phyloP scores from a whole-genome alignment of 64 coral and sea anemone genomes.

The Montipora capricornis region DNA sequence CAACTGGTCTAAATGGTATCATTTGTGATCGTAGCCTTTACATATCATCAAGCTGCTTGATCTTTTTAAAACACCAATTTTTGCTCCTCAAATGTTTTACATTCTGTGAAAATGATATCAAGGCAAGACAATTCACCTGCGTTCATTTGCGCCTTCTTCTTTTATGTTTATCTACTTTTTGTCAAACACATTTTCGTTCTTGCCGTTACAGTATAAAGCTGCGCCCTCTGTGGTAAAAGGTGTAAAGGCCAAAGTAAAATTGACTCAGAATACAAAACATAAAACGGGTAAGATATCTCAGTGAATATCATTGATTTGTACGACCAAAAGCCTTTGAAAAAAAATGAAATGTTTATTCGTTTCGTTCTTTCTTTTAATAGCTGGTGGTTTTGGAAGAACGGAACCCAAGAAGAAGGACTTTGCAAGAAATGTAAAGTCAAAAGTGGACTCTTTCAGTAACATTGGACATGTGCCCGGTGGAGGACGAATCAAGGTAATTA shows the following conservation, averaged over 20 bases:
- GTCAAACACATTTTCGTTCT: neutral
- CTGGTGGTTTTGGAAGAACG: conserved; percentile 26
- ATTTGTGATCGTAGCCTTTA: too few relatives aligned
- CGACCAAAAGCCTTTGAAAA: too few relatives aligned
- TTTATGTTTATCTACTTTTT: neutral
- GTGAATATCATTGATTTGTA: neutral
- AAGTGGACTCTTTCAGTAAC: conserved; percentile 87
- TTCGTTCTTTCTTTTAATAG: conserved; percentile 16
- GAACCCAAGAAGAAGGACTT: conserved; percentile 71
- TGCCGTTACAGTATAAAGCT: neutral
- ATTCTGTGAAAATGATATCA: too few relatives aligned
- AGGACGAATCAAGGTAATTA: conserved; percentile 67
- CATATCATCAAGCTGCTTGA: too few relatives aligned
- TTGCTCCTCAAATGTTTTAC: too few relatives aligned
- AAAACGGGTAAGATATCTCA: conserved; percentile 65
- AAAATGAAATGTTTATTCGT: neutral
- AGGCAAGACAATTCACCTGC: too few relatives aligned
- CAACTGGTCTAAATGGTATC: too few relatives aligned
- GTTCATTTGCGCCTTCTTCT: neutral
- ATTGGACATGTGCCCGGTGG: conserved; percentile 80
- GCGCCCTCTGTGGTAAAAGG: conserved; percentile 53
- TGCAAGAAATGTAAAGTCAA: conserved; percentile 67
- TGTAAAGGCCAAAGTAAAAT: conserved; percentile 74
- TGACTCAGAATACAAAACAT: conserved; percentile 54
- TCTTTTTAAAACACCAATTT: too few relatives aligned